phyloP scores from a whole-genome alignment of 2,888 invertebrate genomes.

The Sarcophaga variegata region DNA sequence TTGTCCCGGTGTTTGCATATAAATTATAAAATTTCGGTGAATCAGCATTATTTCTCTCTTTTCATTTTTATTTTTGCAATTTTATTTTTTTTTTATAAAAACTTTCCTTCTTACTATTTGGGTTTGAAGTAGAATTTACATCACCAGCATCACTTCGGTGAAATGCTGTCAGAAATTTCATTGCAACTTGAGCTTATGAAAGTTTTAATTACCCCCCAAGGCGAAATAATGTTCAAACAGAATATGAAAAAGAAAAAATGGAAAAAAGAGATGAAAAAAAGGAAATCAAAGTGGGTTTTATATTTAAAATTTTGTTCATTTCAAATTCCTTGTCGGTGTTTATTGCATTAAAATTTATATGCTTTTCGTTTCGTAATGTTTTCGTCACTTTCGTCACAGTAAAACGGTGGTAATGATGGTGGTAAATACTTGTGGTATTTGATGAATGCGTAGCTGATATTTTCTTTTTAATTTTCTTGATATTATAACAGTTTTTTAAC shows the following conservation, averaged over 20 bases:
- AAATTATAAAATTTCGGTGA: constrained; percentile 56
- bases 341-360: background rate
- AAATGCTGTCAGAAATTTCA: constrained; percentile 57
- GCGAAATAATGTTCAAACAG: constrained; percentile 46
- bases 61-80: background rate
- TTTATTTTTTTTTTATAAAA: constrained; percentile 17
- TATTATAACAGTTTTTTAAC: no score
- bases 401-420: background rate
- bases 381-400: no score
- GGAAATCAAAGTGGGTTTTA: constrained; percentile 26
- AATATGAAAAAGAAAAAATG: constrained; percentile 25
- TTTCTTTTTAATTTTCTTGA: no score
- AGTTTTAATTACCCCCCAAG: constrained; percentile 61
- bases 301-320: constrained; percentile 33
- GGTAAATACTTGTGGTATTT: constrained; percentile 7
- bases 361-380: background rate
- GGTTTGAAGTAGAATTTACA: constrained; percentile 35
- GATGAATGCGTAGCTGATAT: background rate
- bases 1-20: constrained; percentile 61
- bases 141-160: constrained; percentile 42
- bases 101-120: background rate
- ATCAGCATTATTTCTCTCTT: constrained; percentile 17
- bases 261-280: constrained; percentile 2
- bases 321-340: background rate
- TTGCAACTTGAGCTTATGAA: constrained; percentile 58